Base-by-base conservation (phyloP, 2,888 invertebrate genomes). In the Conistra vaccinii region DNA sequence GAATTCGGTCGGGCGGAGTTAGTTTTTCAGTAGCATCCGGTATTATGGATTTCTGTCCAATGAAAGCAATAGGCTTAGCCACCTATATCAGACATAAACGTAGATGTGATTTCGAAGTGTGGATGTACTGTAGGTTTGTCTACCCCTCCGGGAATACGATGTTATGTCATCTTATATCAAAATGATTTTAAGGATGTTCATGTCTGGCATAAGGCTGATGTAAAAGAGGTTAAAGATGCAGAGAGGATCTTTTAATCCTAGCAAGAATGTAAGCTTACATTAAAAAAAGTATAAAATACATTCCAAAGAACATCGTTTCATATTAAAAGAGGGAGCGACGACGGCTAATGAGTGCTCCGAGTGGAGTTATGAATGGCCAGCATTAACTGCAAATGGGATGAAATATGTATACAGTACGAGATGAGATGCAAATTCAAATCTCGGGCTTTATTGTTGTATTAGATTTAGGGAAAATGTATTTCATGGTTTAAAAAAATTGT, bases 331-430 rank as follows among this genome's bases (percentile, higher is more conserved):
- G 45, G 45, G 39, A 69, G 51, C n/a, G 72, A 57, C 39, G 66
- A 55, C 32, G n/a, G 77, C 69, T 83, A 85, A 85, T 85, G 82
- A 85, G 69, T 57, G 67, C 48, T 17, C 75, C 26, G 55, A 72
- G 82, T 67, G 32, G n/a, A 67, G 67, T 42, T 73, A 73, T 83
- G 85, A 81, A 85, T 81, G 66, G 67, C 66, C 17, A 53, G 53
- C 69, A 76, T 85, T 83, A 73, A 67, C 58, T 63, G 45, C 62
- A 73, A 85, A 83, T 85, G 32, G 51, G 62, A 85, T 85, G 66
- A 85, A 83, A 83, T 76, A 81, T 69, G 51, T 67, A n/a, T n/a
- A n/a, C n/a, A n/a, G n/a, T n/a, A 72, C 55, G 69, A 81, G 58
- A 80, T 74, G 74, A 67, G 23, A 84, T 67, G 74, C 26, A 69